Conservation (phyloP, 2,113 vertebrate species). For the Microcebus murinus region DNA sequence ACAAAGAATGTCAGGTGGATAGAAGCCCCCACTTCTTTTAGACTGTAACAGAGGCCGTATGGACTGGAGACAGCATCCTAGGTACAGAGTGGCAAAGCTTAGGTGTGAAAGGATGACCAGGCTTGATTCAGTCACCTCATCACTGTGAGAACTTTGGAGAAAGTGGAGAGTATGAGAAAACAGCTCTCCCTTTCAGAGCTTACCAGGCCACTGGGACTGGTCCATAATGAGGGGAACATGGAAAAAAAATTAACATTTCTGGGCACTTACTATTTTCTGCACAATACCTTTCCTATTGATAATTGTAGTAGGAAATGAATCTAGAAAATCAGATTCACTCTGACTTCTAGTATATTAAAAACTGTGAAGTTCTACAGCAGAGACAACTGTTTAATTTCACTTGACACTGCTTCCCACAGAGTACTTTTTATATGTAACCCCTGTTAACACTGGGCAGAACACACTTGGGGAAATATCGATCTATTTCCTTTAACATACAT, state of each 20-base stretch:
- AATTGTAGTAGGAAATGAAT: background rate
- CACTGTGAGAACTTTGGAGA: background rate
- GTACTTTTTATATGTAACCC: background rate
- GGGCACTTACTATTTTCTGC: background rate
- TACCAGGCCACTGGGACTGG: background rate
- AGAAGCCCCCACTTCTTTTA: background rate
- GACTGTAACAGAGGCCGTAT: background rate
- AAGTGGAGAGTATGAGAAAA: background rate
- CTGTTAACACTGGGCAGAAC: background rate
- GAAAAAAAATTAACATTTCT: conserved; percentile 1
- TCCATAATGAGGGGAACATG: background rate
- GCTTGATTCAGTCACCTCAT: background rate
- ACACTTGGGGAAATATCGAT: background rate
- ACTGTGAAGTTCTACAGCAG: background rate
- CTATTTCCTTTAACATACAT: background rate
- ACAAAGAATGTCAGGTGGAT: background rate
- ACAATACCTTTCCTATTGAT: background rate
- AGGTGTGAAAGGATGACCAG: background rate
- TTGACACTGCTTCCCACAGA: background rate
- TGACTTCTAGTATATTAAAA: background rate
- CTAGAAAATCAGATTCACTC: background rate
- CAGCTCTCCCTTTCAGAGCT: background rate
- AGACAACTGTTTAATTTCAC: conserved; percentile 3
- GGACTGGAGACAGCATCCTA: background rate
- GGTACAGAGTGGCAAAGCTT: background rate